phyloP scores from a whole-genome alignment of 1,140 invertebrate genomes.

The Diachasma alloeum region DNA sequence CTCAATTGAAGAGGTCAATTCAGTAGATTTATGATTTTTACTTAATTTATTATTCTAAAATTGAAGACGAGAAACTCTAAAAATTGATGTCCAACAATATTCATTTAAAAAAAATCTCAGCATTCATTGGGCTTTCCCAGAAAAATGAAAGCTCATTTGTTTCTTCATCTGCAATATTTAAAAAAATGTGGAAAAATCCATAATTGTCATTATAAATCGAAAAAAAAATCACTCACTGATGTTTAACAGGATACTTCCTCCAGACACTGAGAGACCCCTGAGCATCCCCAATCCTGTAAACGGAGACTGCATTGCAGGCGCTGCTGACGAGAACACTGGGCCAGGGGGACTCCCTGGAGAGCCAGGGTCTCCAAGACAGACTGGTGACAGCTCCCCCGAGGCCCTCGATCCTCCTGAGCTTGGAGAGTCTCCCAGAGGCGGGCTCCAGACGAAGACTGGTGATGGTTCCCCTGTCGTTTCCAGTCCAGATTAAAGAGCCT shows the following conservation, averaged over 20 bases:
- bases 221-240: constrained; percentile 44
- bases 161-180: too few species aligned
- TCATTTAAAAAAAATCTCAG: too few species aligned
- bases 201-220: too few species aligned
- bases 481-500: constrained; percentile 78
- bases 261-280: constrained; percentile 53
- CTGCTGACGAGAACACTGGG: constrained; percentile 82
- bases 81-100: too few species aligned
- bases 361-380: constrained; percentile 83
- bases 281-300: constrained; percentile 62
- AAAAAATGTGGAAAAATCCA: too few species aligned
- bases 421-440: constrained; percentile 75
- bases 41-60: too few species aligned
- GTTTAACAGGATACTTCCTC: constrained; percentile 67
- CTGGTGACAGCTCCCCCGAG: constrained; percentile 75
- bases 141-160: too few species aligned
- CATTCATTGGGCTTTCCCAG: too few species aligned
- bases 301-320: constrained; percentile 76
- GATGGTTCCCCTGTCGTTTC: constrained; percentile 78
- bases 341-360: constrained; percentile 79
- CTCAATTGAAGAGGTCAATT: too few species aligned
- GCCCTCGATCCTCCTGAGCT: constrained; percentile 71
- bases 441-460: constrained; percentile 67
- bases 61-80: too few species aligned
- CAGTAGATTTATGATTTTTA: too few species aligned